These are phyloP conservation scores for Synanceia verrucosa DNA, from an alignment of 2,797 vertebrate species.

Conservation along the genomic window DNA sequence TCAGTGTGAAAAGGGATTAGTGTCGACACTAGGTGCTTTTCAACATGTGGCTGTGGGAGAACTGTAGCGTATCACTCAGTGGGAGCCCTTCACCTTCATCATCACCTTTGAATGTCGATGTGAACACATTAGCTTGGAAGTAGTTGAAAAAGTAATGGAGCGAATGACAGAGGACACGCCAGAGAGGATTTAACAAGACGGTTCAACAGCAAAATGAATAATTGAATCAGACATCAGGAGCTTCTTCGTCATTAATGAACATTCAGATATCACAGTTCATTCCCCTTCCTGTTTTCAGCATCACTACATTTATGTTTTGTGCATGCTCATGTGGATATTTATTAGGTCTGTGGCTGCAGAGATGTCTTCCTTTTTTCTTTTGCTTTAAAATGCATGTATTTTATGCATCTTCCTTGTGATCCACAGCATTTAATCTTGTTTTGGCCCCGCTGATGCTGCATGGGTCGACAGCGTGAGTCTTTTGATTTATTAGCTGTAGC, in stretches of 20 bases:
- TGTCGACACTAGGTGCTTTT: slow-evolving; percentile 21
- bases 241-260: not conserved
- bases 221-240: not conserved
- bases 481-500: slow-evolving; percentile 31
- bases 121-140: slow-evolving; percentile 10
- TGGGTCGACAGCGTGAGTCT: slow-evolving; percentile 8
- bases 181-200: slow-evolving; percentile 1
- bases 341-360: slow-evolving; percentile 10
- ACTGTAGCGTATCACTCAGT: slow-evolving; percentile 17
- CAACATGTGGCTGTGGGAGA: slow-evolving; percentile 5
- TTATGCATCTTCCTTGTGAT: not conserved
- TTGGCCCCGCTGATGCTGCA: not conserved
- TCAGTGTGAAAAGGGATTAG: slow-evolving; percentile 25
- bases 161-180: not conserved
- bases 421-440: not conserved
- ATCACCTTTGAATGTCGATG: not conserved
- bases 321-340: not conserved
- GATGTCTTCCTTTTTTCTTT: not conserved
- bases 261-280: not conserved
- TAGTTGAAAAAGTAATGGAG: slow-evolving; percentile 9
- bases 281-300: not conserved
- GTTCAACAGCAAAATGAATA: slow-evolving; percentile 8
- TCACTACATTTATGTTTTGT: not conserved
- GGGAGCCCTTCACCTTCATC: slow-evolving; percentile 1
- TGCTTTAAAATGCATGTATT: not conserved